A percentile compares a stretch with the other conserved stretches of the same genome.
Evolutionary conservation across 2,888 invertebrate species (phyloP).

Genomic region (Danaus chrysippus): DNA sequence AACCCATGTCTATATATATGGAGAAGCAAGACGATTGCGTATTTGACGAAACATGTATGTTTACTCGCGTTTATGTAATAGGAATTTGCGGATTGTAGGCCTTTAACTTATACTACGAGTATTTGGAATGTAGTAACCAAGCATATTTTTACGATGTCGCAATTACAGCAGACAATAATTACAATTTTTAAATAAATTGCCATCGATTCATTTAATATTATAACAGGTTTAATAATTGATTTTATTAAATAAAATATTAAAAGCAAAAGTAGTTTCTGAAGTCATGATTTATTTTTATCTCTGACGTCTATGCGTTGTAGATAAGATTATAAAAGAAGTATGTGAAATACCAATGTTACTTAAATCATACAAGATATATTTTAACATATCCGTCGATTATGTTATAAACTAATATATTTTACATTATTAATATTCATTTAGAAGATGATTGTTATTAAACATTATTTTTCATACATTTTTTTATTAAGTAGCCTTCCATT

Average conservation of each 20-base stretch:
- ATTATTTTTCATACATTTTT: too few species aligned
- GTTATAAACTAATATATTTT: too few species aligned
- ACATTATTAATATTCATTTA: too few species aligned
- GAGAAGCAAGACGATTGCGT: not conserved
- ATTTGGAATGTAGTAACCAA: too few species aligned
- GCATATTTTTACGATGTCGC: too few species aligned
- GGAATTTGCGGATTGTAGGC: not conserved
- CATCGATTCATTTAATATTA: too few species aligned
- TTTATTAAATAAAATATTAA: constrained; percentile 5
- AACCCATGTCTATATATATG: not conserved
- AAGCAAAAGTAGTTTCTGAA: not conserved
- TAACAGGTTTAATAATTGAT: not conserved
- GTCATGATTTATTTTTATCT: constrained; percentile 9
- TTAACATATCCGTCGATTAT: not conserved
- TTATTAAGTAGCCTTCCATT: too few species aligned
- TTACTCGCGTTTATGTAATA: not conserved
- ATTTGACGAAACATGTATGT: not conserved
- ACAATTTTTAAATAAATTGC: too few species aligned
- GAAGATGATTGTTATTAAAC: too few species aligned
- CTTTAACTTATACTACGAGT: too few species aligned
- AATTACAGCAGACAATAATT: too few species aligned
- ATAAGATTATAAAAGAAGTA: constrained; percentile 14
- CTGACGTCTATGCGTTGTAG: constrained; percentile 18
- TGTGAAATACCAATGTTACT: not conserved
- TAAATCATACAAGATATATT: not conserved